Evolutionary conservation across 2,888 invertebrate genomes (phyloP), one percentile per base, ranked within the genome.

Genomic region (Agrochola lychnidis): DNA sequence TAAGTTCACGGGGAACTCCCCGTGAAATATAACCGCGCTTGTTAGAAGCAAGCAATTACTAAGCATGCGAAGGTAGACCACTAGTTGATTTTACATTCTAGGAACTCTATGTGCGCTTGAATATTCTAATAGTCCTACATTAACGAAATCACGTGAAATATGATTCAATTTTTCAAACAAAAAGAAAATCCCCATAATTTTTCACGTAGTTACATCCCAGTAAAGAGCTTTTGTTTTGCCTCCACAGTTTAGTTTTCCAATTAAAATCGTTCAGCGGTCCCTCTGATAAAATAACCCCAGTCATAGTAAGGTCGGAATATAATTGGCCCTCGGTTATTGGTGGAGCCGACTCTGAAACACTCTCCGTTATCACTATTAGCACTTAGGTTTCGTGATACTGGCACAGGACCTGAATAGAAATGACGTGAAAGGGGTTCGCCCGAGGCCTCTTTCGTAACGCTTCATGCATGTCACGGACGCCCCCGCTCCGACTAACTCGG

Each of bases 381-480:
- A 93, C 94, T 94, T 93, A 94, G 93, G 92, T 90, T 91, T 89
- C 88, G 85, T 85, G 89, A 89, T 87, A 88, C 87, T 84, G 79
- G 85, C 77, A 89, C 92, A 87, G 84, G 89, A 82, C 83, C 88
- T 92, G 95, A 95, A 96, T 96, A 94, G 94, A 93, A 95, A 96
- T 94, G 85, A 90, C 85, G 89, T 88, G 87, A 91, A 93, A 94
- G 90, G 91, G 90, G 87, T 91, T 86, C 76, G 85, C 85, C 81
- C 83, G 86, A 81, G 87, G 88, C 85, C 85, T 79, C 72, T 74
- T 76, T 70, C 74, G 75, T 74, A 81, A 74, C 83, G 83, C 72
- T 88, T 90, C 91, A 95, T 94, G 94, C 95, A 78, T 84, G 94
- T 94, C 95, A 95, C 95, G 95, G 88, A 90, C 90, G 79, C 82